Evolutionary conservation across 2,113 vertebrate species (phyloP), one percentile per base, ranked within the genome.

Genomic region (Cacatua alba): DNA sequence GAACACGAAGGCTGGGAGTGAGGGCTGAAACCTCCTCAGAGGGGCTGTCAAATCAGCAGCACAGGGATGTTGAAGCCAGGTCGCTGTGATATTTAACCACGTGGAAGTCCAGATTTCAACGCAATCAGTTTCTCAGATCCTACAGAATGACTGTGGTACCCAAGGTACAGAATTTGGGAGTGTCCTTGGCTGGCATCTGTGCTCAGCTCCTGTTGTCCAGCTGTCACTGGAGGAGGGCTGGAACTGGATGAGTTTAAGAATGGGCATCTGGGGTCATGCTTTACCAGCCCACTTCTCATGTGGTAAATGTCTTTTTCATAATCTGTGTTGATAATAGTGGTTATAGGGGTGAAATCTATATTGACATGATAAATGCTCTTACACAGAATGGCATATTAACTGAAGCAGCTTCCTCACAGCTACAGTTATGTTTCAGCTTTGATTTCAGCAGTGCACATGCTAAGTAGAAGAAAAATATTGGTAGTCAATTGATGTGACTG

Each of bases 1-100:
- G 39, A 60, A 60, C 2, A 0, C 8, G 13, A 55, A 55, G 43
- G 31, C 69, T 76, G 72, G 65, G 29, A 19, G 25, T 28, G 26
- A n/a, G 13, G 29, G 11, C 31, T 53, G 69, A 37, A 63, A 44
- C 39, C 39, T 78, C 31, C 35, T 59, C 3, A 0, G 23, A 9
- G 43, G 7, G 28, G 10, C 15, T 63, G 18, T 35, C 29, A 26
- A 74, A 29, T 28, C 59, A 44, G 21, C 68, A 39, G 31, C 35
- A 3, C 13, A 3, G 39, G 24, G 49, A 9, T 60, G 9, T 26
- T 39, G 71, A 51, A 41, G 13, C 29, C 41, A 8, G 11, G 5
- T 44, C 0, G 0, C 74, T 28, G 31, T 17, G 29, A 11, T 10
- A 16, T 64, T 74, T 63, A 8, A 8, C 51, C 7, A 4, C 0